phyloP scores from a whole-genome alignment of 2,113 vertebrate species.

The Cyprinus carpio region DNA sequence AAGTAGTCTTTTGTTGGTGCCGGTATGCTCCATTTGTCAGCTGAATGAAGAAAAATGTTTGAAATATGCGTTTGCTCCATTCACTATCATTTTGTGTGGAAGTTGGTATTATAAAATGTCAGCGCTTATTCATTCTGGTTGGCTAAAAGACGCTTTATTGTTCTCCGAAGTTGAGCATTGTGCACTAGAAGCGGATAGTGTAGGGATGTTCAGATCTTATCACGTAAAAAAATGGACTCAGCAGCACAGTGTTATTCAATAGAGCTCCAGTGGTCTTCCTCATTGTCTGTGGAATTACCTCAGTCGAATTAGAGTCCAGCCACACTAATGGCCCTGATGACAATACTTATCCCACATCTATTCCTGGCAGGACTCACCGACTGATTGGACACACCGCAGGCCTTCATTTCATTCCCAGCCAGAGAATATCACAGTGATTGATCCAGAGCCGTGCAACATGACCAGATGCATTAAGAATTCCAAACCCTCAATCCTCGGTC shows the following conservation, averaged over 20 bases:
- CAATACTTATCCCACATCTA: slow-evolving; percentile 52
- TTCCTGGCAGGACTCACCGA: slow-evolving; percentile 36
- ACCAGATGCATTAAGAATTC: slow-evolving; percentile 31
- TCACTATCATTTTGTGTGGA: neutral
- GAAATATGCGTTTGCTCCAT: neutral
- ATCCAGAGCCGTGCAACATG: slow-evolving; percentile 42
- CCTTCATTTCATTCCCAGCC: slow-evolving; percentile 46
- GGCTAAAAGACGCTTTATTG: slow-evolving; percentile 17
- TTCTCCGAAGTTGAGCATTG: slow-evolving; percentile 30
- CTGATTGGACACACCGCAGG: slow-evolving; percentile 19
- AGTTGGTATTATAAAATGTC: slow-evolving; percentile 23
- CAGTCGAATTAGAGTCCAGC: slow-evolving; percentile 47
- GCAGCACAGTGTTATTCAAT: slow-evolving; percentile 39
- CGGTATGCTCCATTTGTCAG: slow-evolving; percentile 3
- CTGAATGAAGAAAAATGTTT: neutral
- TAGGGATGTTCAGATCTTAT: slow-evolving; percentile 38
- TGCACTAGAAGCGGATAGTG: neutral
- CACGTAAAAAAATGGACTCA: slow-evolving; percentile 33
- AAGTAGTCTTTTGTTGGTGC: slow-evolving; percentile 6
- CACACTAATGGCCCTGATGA: slow-evolving; percentile 55
- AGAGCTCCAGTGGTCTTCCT: slow-evolving; percentile 30
- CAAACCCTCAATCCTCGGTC: neutral
- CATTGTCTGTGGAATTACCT: slow-evolving; percentile 53
- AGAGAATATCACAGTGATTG: slow-evolving; percentile 48
- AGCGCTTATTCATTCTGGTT: slow-evolving; percentile 23